phyloP scores from a whole-genome alignment of 2,888 invertebrate genomes.

The Dryocosmus kuriphilus region DNA sequence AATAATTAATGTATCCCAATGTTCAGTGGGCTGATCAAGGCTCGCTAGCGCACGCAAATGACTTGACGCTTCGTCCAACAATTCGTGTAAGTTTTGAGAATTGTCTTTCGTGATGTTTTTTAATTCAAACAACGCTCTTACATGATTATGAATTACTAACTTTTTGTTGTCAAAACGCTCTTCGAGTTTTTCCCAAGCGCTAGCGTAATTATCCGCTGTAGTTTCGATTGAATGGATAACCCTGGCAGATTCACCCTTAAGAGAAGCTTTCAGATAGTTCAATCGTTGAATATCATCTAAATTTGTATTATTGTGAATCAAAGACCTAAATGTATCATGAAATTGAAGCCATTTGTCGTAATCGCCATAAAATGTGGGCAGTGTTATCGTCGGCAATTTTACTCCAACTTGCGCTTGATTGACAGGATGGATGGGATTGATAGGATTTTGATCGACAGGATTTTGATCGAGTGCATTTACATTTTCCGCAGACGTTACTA shows the following conservation, averaged over 20 bases:
- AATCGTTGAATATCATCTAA: background rate
- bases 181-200: too few relatives aligned
- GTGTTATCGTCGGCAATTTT: background rate
- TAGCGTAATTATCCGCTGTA: background rate
- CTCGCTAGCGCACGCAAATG: too few relatives aligned
- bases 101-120: too few relatives aligned
- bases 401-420: background rate
- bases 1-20: too few relatives aligned
- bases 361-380: background rate
- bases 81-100: too few relatives aligned
- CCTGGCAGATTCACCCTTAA: background rate
- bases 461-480: background rate
- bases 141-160: too few relatives aligned
- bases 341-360: background rate
- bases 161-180: too few relatives aligned
- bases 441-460: background rate
- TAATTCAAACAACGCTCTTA: too few relatives aligned
- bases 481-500: too few relatives aligned
- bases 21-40: too few relatives aligned
- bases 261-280: background rate
- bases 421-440: background rate
- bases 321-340: background rate
- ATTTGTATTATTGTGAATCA: background rate
- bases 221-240: background rate
- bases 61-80: too few relatives aligned